These are phyloP conservation scores for Chelon labrosus DNA, from an alignment of 2,797 vertebrate species.

Conservation along the genomic window DNA sequence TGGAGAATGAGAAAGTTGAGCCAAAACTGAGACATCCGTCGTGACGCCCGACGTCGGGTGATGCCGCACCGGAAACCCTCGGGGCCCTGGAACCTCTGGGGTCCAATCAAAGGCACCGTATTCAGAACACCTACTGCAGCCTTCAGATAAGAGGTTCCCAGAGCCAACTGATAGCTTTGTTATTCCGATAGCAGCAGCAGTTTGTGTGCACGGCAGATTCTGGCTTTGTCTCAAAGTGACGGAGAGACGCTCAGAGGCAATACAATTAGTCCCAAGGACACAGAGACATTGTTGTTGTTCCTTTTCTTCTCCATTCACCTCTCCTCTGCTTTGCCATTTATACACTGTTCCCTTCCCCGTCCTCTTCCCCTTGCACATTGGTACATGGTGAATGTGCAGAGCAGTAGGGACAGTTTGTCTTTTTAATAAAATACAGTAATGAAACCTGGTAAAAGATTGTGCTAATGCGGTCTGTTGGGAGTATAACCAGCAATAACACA, in stretches of 20 bases:
- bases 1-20: slow-evolving; percentile 53
- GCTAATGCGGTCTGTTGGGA: no score
- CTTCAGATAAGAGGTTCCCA: slow-evolving; percentile 61
- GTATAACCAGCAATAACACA: no score
- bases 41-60: slow-evolving; percentile 10
- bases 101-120: slow-evolving; percentile 51
- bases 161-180: slow-evolving; percentile 48
- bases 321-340: slow-evolving; percentile 26
- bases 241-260: slow-evolving; percentile 42
- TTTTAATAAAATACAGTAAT: slow-evolving; percentile 4
- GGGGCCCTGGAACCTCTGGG: slow-evolving; percentile 31
- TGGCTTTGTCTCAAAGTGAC: slow-evolving; percentile 67
- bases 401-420: slow-evolving; percentile 9
- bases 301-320: slow-evolving; percentile 35
- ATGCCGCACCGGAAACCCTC: slow-evolving; percentile 6
- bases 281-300: slow-evolving; percentile 57
- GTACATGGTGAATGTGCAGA: slow-evolving; percentile 23
- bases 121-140: slow-evolving; percentile 51
- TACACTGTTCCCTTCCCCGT: slow-evolving; percentile 2
- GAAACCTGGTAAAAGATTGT: slow-evolving; percentile 17
- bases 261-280: slow-evolving; percentile 71
- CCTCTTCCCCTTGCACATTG: slow-evolving; percentile 17
- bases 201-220: slow-evolving; percentile 64
- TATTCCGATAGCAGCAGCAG: slow-evolving; percentile 56
- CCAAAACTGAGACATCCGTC: slow-evolving; percentile 60